Evolutionary conservation across 2,888 invertebrate species (phyloP), one percentile per base, ranked within the genome.

Genomic region (Lasioglossum villosulum): DNA sequence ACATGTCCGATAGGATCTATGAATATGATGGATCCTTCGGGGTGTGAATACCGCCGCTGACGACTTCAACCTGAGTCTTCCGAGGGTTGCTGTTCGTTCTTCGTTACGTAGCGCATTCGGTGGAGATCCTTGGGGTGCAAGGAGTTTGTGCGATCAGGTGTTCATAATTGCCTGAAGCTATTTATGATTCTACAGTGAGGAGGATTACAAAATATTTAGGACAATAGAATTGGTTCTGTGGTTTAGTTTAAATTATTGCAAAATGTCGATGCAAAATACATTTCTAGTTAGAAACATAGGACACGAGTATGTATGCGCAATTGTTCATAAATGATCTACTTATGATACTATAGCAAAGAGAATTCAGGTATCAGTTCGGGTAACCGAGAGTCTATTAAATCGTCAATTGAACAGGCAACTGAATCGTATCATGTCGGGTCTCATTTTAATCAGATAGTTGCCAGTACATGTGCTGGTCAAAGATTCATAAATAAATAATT

Each of bases 1-100:
- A 90, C 86, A 82, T 82, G 88, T 87, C 86, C 88, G 52, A 81
- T 79, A 86, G 81, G 79, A 86, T 84, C 88, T 88, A 85, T 92
- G 90, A 92, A 92, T 90, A 90, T 86, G 80, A 86, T 84, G 83
- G 84, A 75, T 85, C 78, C 80, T 86, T 87, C 78, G 86, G 86
- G 87, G 90, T 90, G 91, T 89, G 89, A 89, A 91, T 89, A 83
- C 83, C 86, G 79, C 71, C 75, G 76, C 77, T 87, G 88, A 92
- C 91, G 90, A 84, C 78, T 86, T 83, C 87, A 90, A 87, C 91
- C 92, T 90, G 91, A 93, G 91, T 87, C 90, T 75, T 63, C 42
- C 75, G 76, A 74, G 91, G 90, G 85, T 89, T 63, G 89, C 68
- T 87, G 80, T 45, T 83, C 23, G 23, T 23, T 52, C 52, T 52